A percentile compares a stretch with the other conserved stretches of the same genome.
phyloP scores from a whole-genome alignment of 2,797 vertebrate genomes.

The Aeoliscus strigatus region DNA sequence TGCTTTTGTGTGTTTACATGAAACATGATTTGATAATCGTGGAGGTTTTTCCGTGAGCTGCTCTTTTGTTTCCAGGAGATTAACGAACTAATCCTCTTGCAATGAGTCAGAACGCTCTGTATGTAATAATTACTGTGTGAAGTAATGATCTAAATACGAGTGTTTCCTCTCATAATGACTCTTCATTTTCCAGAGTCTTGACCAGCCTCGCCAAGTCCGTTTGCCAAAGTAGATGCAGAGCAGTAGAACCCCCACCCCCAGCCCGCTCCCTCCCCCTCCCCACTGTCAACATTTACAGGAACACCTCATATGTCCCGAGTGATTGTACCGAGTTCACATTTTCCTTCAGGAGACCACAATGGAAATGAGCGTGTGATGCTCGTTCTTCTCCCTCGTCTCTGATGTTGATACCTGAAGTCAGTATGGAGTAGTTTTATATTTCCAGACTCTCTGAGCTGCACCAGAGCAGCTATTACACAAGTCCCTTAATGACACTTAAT shows the following conservation, averaged over 20 bases:
- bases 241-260: conserved; percentile 52
- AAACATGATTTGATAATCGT: conserved; percentile 53
- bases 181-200: conserved; percentile 64
- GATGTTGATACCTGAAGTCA: too few relatives aligned
- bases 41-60: conserved; percentile 37
- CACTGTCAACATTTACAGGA: conserved; percentile 37
- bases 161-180: conserved; percentile 72
- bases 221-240: conserved; percentile 65
- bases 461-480: conserved; percentile 60
- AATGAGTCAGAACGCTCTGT: conserved; percentile 70
- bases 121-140: conserved; percentile 72
- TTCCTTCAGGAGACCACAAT: conserved; percentile 25
- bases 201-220: conserved; percentile 53
- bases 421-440: conserved; percentile 17
- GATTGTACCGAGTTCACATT: conserved; percentile 29
- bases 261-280: conserved; percentile 14
- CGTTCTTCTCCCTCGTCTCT: too few relatives aligned
- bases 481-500: conserved; percentile 71
- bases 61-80: conserved; percentile 63
- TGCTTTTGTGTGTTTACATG: too few relatives aligned
- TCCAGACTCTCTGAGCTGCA: conserved; percentile 14
- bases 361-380: conserved; percentile 28
- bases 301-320: conserved; percentile 47
- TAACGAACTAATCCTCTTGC: conserved; percentile 65
- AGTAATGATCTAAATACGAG: conserved; percentile 70